Base-by-base conservation (phyloP, 2,888 invertebrate species). In the Sacculina carcini region DNA sequence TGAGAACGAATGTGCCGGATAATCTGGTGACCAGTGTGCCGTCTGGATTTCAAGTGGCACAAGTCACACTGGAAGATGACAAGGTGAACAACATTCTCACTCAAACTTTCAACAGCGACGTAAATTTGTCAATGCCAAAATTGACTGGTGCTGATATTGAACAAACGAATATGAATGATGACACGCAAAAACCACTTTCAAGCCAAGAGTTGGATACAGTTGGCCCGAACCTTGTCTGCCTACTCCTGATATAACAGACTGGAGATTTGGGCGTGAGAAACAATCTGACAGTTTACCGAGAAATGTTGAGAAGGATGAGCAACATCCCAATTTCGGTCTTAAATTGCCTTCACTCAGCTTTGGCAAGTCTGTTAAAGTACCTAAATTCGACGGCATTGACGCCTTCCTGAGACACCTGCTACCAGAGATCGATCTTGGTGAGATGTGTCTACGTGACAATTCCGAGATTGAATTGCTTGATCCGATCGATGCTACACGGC, bases 121-220 rank as follows among this genome's bases (percentile, higher is more conserved):
- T 42, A 31, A 48, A 49, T 23, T 10, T 54, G 32, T 49, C 51
- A n/a, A 16, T 54, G 6, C 51, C 49, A 6, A 32, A 51, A 19
- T 19, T 48, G 14, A 44, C 48, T 31, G 42, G 44, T n/a, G 52
- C 49, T 16, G 51, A 54, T 21, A 39, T 52, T 16, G n/a, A 49
- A 12, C 52, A 54, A 9, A 38, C 52, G 16, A 44, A 44, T 9
- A 26, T 40, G 2, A 39, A 46, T 21, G 46, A 44, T 19, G 44
- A 34, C 31, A 36, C 21, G 12, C 6, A 2, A 42, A 52, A 23
- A 32, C 48, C 12, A 40, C 23, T 2, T 31, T 23, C 23, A 23
- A 26, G 21, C 36, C 46, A 19, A 48, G 36, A 36, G 12, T 36
- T 14, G 46, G 47, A 9, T 28, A 21, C 16, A 23, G 4, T 7